Conservation (phyloP, 2,113 vertebrate species). For the Xenotilapia leptura region DNA sequence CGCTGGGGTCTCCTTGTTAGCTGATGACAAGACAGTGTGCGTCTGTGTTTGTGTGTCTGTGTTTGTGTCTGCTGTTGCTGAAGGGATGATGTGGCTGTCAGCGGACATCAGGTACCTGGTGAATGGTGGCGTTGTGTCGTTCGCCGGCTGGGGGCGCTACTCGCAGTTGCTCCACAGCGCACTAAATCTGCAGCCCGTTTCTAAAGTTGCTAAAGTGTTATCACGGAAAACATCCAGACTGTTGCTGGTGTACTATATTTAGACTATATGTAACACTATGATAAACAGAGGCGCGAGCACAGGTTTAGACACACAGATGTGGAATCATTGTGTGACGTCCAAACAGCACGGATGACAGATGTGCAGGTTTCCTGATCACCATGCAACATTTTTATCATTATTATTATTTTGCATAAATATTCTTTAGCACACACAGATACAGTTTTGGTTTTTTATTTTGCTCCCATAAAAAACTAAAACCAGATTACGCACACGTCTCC, state of each 20-base stretch:
- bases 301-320: not conserved
- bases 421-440: fast-evolving
- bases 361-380: not conserved
- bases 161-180: not conserved
- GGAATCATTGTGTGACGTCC: not conserved
- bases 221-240: not conserved
- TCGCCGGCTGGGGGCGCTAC: constrained; percentile 24
- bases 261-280: not conserved
- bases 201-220: not conserved
- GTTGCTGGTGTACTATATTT: not conserved
- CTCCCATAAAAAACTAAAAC: not conserved
- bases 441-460: not conserved
- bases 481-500: not conserved
- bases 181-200: not conserved
- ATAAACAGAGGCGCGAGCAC: not conserved
- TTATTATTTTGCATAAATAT: not conserved
- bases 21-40: not conserved
- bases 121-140: not conserved
- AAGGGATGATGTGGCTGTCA: constrained; percentile 50
- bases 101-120: constrained; percentile 27
- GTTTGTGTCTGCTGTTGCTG: not conserved
- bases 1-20: not conserved
- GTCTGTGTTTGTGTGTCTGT: not conserved
- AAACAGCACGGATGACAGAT: not conserved
- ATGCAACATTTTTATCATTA: not conserved